Percentiles rank a stretch among this genome's conserved stretches.
These are phyloP conservation scores for Ellobium chinense DNA, from an alignment of 2,888 invertebrate species.

Conservation along the genomic window DNA sequence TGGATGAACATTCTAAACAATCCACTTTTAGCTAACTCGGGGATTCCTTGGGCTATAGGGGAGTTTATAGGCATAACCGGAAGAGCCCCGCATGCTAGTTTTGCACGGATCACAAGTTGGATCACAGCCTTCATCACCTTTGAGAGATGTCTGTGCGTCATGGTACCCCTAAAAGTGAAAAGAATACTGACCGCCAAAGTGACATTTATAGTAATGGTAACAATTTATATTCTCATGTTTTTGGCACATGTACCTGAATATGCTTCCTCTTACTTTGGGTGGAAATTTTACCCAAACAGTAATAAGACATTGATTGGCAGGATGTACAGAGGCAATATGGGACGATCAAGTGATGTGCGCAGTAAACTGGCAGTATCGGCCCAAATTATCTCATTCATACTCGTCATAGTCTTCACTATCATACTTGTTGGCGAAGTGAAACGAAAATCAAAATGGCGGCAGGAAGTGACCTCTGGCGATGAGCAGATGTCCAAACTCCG, in stretches of 20 bases:
- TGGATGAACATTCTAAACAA: neutral
- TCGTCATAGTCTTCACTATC: constrained; percentile 1
- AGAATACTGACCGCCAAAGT: neutral
- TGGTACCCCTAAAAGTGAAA: neutral
- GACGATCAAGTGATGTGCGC: neutral
- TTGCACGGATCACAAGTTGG: constrained; percentile 21
- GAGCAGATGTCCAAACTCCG: neutral
- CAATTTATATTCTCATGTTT: neutral
- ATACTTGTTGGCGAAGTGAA: neutral
- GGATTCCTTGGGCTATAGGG: neutral
- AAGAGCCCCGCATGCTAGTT: neutral
- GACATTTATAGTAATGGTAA: neutral
- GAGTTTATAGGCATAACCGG: neutral
- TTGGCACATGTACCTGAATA: neutral
- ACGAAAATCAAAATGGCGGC: constrained; percentile 18
- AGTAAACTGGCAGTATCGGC: neutral
- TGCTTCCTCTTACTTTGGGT: neutral
- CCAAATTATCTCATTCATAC: neutral
- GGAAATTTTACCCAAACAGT: neutral
- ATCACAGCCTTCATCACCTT: constrained; percentile 17
- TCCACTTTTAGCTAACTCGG: neutral
- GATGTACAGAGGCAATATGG: neutral
- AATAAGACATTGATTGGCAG: constrained; percentile 2
- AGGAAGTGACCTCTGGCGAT: neutral
- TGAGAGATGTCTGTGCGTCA: constrained; percentile 21